Base-by-base conservation (phyloP, 1,140 invertebrate species). In the Lethrus apterus region DNA sequence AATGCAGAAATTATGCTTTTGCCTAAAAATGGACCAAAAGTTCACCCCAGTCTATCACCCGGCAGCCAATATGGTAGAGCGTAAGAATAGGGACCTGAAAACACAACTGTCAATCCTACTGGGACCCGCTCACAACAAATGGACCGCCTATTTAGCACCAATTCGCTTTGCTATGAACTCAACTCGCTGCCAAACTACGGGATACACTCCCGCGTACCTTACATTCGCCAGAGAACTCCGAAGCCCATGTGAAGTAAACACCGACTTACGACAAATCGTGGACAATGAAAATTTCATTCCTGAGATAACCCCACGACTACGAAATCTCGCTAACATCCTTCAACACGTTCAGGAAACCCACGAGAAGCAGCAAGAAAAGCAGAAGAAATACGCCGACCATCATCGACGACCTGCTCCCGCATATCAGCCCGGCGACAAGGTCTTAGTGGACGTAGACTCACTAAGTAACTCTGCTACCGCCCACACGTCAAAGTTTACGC, bases 11-110 rank as follows among this genome's bases (percentile, higher is more conserved):
- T 8, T 13, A 19, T 2, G 2, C 1, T 20, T 20, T 24, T 18
- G 4, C 15, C 10, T 36, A 9, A 15, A 15, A 3, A 41, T 41
- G 1, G 4, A 23, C 2, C 38, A 41, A 7, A 11, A 10, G 2
- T n/a, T 40, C 2, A 40, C n/a, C 7, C 35, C 35, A 10, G 23
- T 29, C 0, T 70, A 70, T 44, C 60, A 67, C 44, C 62, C 66
- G 4, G 56, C 66, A 42, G 52, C 63, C 0, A 69, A 71, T 33
- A 60, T 61, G 0, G 57, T 59, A 0, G 69, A 72, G 45, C 43
- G 68, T 4, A 59, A 61, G 3, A 71, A 71, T 45, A 38, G 60
- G 14, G 64, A 63, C 11, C 15, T 72, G 1, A 68, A 70, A 38
- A 51, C 52, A 1, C 62, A 62, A 52, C 50, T 70, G 0, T 36